A percentile compares a stretch with the other conserved stretches of the same genome.
Conservation (phyloP, 1,140 invertebrate genomes). For the Pteromalus puparum region DNA sequence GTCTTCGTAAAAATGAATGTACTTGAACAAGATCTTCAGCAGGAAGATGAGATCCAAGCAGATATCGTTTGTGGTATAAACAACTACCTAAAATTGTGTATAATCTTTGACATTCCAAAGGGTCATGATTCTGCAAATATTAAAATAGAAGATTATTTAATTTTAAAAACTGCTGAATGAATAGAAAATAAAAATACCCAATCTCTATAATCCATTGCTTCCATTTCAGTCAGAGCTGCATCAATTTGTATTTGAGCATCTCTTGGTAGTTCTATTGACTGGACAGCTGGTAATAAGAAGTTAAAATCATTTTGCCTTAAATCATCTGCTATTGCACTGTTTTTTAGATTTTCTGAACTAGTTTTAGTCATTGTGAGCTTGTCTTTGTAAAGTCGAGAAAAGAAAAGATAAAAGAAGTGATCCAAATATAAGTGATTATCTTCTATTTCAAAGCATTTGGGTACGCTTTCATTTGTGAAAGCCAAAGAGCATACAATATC, state of each 20-base stretch:
- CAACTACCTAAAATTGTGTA: constrained; percentile 86
- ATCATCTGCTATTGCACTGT: constrained; percentile 46
- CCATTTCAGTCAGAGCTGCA: constrained; percentile 86
- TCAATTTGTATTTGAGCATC: constrained; percentile 86
- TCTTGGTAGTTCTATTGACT: constrained; percentile 81
- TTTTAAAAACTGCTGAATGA: constrained; percentile 40
- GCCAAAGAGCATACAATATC: constrained; percentile 75
- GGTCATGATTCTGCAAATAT: constrained; percentile 82
- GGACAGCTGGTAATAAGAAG: constrained; percentile 72
- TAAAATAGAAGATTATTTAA: constrained; percentile 29
- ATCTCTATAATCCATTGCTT: constrained; percentile 88
- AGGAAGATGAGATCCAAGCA: constrained; percentile 83
- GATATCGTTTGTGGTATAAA: constrained; percentile 83
- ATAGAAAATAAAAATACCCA: constrained; percentile 76
- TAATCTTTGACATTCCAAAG: constrained; percentile 84
- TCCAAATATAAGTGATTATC: constrained; percentile 73
- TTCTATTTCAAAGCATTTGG: constrained; percentile 72
- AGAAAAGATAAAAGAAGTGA: constrained; percentile 77
- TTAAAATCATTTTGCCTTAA: constrained; percentile 64
- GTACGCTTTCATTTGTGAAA: constrained; percentile 76
- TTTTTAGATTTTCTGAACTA: constrained; percentile 26
- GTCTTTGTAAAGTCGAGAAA: constrained; percentile 71
- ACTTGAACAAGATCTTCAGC: constrained; percentile 83
- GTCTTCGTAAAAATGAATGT: constrained; percentile 81
- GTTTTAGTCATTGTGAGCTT: constrained; percentile 51